Evolutionary conservation across 2,113 vertebrate species (phyloP), one percentile per base, ranked within the genome.

Genomic region (Anguilla rostrata): DNA sequence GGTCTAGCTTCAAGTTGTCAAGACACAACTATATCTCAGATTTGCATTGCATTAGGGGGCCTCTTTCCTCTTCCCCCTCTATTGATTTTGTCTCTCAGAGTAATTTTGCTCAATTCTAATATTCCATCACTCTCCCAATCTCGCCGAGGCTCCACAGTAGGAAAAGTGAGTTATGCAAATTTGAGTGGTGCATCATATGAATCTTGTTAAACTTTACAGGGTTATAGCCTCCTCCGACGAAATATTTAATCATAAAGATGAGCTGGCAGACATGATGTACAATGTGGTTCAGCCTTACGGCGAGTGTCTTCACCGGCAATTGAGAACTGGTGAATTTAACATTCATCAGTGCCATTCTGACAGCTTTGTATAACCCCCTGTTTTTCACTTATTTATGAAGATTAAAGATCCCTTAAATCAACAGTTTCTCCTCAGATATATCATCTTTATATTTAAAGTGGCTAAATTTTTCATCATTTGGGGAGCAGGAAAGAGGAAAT

Each of bases 171-270:
- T 96, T 95, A 96, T 96, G 94, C 92, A 91, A 93, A 94, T 95
- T 95, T 94, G 91, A 95, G 93, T 94, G 93, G 93, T 90, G 89
- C 93, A 92, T 95, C 94, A 94, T 94, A 94, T 92, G 95, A 96
- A 96, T 96, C 94, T 95, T 95, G 95, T 96, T 96, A 96, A 95
- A 95, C 93, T 95, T 94, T 95, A 93, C 93, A 7, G 92, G 93
- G 94, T 93, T 91, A 91, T 56, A 95, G 94, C 92, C 93, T 53
- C n/a, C 90, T 26, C 93, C 95, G 95, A 95, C 96, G 93, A 95
- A 96, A 96, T 96, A 96, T 96, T 97, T 97, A 96, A 97, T 97
- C 96, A 96, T 94, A 95, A 93, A 91, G 96, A 96, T 95, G 95
- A 96, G 94, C 89, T 94, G 94, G 95, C 95, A 95, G 94, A 91